Evolutionary conservation across 2,113 vertebrate genomes (phyloP), one percentile per base, ranked within the genome.

Genomic region (Dinomys branickii): DNA sequence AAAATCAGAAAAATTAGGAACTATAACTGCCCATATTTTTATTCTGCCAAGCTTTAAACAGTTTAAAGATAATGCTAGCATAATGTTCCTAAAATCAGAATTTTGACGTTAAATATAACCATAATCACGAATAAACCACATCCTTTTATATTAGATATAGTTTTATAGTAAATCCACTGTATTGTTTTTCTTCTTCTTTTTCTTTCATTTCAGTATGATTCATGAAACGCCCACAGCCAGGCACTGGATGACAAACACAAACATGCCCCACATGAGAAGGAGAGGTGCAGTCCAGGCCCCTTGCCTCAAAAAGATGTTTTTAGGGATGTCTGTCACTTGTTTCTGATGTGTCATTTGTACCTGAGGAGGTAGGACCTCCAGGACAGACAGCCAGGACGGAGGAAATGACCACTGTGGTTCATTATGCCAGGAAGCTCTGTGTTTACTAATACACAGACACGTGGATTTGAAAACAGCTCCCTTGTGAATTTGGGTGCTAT

Each of bases 31-130:
- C 10, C 78, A 47, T 85, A 82, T 54, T 94, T 96, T 96, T 47
- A 61, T 75, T 85, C 35, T 50, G 69, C 12, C 50, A 86, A 33
- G 83, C 13, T 59, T 86, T 44, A 94, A 95, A 94, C 67, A 69
- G 89, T 24, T 30, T 4, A 61, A 91, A 93, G 50, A 41, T 13
- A 52, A 11, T 85, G 41, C 30, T 88, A 54, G 8, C 88, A 30
- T 41, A 82, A 63, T 92, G 91, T 78, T 41, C 35, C 22, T 71
- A 81, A 95, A 96, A 83, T 83, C 24, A 90, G 90, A 24, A 16
- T 17, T 86, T 91, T 85, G 38, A 77, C 50, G 69, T 50, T 41
- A 87, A 88, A 85, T 92, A 69, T 86, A 78, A 81, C 10, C 10
- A 85, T 65, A 75, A 73, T 44, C 44, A 61, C 54, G 82, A 91